These are phyloP conservation scores for Drosophila jambulina DNA, from an alignment of 1,140 invertebrate species.

Conservation along the genomic window DNA sequence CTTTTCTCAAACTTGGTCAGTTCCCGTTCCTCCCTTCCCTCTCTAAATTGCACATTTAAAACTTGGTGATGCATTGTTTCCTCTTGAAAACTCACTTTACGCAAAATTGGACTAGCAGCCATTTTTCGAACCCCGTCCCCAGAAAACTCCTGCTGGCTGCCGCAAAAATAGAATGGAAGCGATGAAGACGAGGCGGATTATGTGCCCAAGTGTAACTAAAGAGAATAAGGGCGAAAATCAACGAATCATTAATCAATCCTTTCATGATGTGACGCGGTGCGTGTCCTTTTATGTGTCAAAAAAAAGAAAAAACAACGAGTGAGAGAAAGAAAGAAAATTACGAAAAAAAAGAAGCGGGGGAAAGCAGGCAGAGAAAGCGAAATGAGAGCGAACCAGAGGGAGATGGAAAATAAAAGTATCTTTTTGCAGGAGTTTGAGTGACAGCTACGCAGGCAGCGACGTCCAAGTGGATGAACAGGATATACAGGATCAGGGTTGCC, in stretches of 20 bases:
- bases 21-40: not conserved
- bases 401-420: slow-evolving; percentile 75
- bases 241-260: slow-evolving; percentile 85
- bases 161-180: slow-evolving; percentile 62
- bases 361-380: slow-evolving; percentile 78
- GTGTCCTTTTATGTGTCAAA: slow-evolving; percentile 85
- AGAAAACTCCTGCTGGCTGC: slow-evolving; percentile 37
- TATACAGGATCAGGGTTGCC: slow-evolving; percentile 44
- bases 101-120: slow-evolving; percentile 57
- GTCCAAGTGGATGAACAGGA: slow-evolving; percentile 62
- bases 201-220: slow-evolving; percentile 85
- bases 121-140: not conserved
- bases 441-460: slow-evolving; percentile 58
- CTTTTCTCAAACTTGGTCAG: not conserved
- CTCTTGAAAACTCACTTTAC: slow-evolving; percentile 72
- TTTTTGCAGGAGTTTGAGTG: slow-evolving; percentile 73
- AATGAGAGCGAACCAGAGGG: slow-evolving; percentile 47
- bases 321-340: slow-evolving; percentile 50
- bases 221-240: slow-evolving; percentile 85
- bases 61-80: slow-evolving; percentile 46
- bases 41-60: slow-evolving; percentile 13
- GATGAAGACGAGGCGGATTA: slow-evolving; percentile 78
- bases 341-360: slow-evolving; percentile 40
- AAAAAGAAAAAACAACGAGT: slow-evolving; percentile 54
- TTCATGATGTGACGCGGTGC: slow-evolving; percentile 85